phyloP scores from a whole-genome alignment of 1,140 invertebrate genomes.

The silkworm (Bombyx mori) region ASM3026992v2 NC_085125.1:10893501-10894000 shows the following conservation, averaged over 20 bases:
- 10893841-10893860: slow-evolving; percentile 62
- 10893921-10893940: slow-evolving; percentile 47
- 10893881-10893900: slow-evolving; percentile 49
- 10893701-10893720: no score
- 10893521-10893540: no score
- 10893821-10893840: slow-evolving; percentile 67
- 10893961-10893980: background rate
- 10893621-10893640: no score
- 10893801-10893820: slow-evolving; percentile 57
- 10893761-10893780: slow-evolving; percentile 63
- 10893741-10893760: slow-evolving; percentile 64
- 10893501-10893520: no score
- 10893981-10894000: background rate
- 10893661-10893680: no score
- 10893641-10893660: no score
- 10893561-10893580: no score
- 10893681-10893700: no score
- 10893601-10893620: no score
- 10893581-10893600: no score
- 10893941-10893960: slow-evolving; percentile 12
- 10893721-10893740: background rate
- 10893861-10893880: slow-evolving; percentile 49
- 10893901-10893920: slow-evolving; percentile 46
- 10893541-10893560: no score
- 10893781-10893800: slow-evolving; percentile 53